Base-by-base conservation (phyloP, 2,113 vertebrate genomes). In the Catagonus wagneri region DNA sequence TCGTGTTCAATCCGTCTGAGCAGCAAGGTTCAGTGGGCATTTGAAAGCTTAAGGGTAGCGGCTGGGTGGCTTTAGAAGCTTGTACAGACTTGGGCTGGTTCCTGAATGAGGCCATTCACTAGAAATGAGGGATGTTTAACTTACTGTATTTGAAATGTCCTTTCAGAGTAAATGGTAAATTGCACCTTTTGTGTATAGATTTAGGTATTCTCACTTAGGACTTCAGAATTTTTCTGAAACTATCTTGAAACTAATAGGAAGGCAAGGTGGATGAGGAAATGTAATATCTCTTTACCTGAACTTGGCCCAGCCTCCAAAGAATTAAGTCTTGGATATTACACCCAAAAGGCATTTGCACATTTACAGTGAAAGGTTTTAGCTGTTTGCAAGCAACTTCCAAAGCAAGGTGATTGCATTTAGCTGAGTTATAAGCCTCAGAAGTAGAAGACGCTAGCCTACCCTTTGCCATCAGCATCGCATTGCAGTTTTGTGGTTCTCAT, bases 241-340 rank as follows among this genome's bases (percentile, higher is more conserved):
- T 84, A 22, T 65, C 61, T 63, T 61, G 22, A 96, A 25, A 90
- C n/a, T 58, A 3, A 71, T 71, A 79, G 50, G 61, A 96, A 90
- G 23, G 32, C 36, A 60, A 23, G 34, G 52, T 69, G 16, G 25
- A 61, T 76, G 36, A 75, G 39, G 15, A 61, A 90, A 15, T 87
- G 60, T 44, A 60, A 52, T 27, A 4, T 84, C 71, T 78, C 25
- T 68, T 58, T 44, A 39, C 16, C 69, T 56, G 71, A 84, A 84
- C 54, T 87, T 80, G 87, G n/a, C 34, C 39, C 61, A 87, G 68
- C 68, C 20, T 91, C 52, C 60, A 50, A n/a, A 91, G 39, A 80
- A 20, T 66, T 79, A n/a, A 85, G 36, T 19, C 50, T 75, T 75
- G 29, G 36, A 36, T 81, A 10, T 76, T 88, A 83, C 81, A 94